Percentiles rank a stretch among this genome's conserved stretches.
phyloP scores from a whole-genome alignment of 1,140 invertebrate species.

The Musca vetustissima region DNA sequence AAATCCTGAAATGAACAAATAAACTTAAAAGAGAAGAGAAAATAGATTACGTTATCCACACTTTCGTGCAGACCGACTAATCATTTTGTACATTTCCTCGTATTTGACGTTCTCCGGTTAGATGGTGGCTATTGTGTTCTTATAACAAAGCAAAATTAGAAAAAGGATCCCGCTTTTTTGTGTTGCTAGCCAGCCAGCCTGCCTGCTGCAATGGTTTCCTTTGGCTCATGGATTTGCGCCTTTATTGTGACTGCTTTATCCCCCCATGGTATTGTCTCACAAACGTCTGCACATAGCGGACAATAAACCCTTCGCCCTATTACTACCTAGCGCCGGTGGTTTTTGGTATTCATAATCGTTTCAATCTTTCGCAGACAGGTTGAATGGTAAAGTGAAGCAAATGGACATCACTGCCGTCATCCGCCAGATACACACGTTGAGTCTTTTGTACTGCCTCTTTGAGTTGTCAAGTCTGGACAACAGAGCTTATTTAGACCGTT shows the following conservation, averaged over 20 bases:
- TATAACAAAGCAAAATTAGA: conserved; percentile 24
- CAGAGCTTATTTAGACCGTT: no score
- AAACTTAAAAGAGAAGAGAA: neutral
- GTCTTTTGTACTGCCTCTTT: no score
- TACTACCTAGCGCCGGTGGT: no score
- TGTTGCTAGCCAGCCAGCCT: neutral
- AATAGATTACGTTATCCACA: conserved; percentile 23
- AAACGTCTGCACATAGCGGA: no score
- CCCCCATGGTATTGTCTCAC: neutral
- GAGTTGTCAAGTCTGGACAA: no score
- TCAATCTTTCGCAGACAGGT: conserved; percentile 19
- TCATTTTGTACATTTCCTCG: conserved; percentile 20
- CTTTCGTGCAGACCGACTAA: conserved; percentile 23
- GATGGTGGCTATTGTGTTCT: conserved; percentile 12
- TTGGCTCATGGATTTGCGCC: neutral
- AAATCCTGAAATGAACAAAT: no score
- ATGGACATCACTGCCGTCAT: no score
- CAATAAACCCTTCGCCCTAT: no score
- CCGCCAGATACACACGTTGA: no score
- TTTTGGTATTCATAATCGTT: conserved; percentile 19
- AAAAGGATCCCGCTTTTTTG: neutral
- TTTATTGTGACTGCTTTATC: neutral
- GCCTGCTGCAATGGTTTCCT: neutral
- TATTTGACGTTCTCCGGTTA: conserved; percentile 11
- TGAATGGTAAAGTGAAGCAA: neutral